Conservation (phyloP, 2,888 invertebrate species). For the Euzophera pinguis region DNA sequence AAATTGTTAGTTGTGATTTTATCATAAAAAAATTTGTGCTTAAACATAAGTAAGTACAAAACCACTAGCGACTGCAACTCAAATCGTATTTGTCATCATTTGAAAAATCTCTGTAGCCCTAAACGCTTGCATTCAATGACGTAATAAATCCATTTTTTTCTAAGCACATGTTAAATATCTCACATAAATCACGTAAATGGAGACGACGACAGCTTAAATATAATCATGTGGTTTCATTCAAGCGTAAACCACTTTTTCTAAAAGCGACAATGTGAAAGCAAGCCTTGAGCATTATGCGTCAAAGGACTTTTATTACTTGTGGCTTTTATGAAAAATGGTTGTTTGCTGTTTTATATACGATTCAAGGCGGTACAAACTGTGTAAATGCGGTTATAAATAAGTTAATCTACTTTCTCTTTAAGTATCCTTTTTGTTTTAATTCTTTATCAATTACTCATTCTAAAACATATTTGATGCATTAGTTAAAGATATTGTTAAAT, state of each 20-base stretch:
- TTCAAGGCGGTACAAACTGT: neutral
- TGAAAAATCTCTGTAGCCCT: neutral
- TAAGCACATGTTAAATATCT: constrained; percentile 29
- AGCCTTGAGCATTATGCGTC: constrained; percentile 37
- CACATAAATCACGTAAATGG: constrained; percentile 50
- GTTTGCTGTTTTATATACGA: neutral
- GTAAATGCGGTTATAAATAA: neutral
- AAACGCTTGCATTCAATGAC: constrained; percentile 7
- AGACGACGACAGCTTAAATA: constrained; percentile 49
- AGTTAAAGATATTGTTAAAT: too few relatives aligned
- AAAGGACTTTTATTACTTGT: constrained; percentile 13
- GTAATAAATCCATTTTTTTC: constrained; percentile 18
- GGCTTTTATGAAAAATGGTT: constrained; percentile 11
- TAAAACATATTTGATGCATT: too few relatives aligned
- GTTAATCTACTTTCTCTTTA: neutral
- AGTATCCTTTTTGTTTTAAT: neutral
- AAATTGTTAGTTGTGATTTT: too few relatives aligned
- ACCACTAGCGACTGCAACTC: too few relatives aligned
- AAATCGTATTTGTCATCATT: too few relatives aligned
- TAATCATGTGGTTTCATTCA: constrained; percentile 55
- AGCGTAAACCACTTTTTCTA: constrained; percentile 40
- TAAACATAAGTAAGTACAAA: too few relatives aligned
- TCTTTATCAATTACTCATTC: neutral
- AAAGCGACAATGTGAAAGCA: constrained; percentile 42
- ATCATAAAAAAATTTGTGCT: too few relatives aligned